Conservation (phyloP, 1,140 invertebrate genomes). For the Daktulosphaira vitifoliae region DNA sequence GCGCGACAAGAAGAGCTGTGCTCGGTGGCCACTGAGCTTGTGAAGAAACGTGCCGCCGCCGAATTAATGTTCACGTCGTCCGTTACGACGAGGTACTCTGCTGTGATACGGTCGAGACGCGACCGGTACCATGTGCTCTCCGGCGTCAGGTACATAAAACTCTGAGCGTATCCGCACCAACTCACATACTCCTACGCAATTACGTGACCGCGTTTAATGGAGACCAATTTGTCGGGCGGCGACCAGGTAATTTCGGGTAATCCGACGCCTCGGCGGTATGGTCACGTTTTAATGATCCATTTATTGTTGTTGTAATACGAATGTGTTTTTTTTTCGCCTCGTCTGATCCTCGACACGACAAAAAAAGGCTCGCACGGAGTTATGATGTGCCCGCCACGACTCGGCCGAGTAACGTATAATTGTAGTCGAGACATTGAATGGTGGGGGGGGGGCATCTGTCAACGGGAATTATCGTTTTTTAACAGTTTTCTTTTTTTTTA, state of each 20-base stretch:
- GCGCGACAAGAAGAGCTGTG: too few relatives aligned
- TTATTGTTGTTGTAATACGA: slow-evolving; percentile 7
- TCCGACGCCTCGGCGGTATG: slow-evolving; percentile 26
- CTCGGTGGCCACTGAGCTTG: too few relatives aligned
- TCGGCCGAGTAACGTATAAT: too few relatives aligned
- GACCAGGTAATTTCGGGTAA: slow-evolving; percentile 26
- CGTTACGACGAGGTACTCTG: too few relatives aligned
- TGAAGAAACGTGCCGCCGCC: too few relatives aligned
- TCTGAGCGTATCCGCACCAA: not conserved
- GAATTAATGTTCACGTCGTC: too few relatives aligned
- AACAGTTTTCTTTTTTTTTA: not conserved
- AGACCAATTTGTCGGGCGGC: slow-evolving; percentile 28
- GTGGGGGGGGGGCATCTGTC: not conserved
- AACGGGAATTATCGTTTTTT: slow-evolving; percentile 8
- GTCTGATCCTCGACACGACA: not conserved
- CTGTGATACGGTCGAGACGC: too few relatives aligned
- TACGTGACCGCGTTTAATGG: slow-evolving; percentile 31
- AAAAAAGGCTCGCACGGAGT: not conserved
- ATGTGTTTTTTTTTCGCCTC: slow-evolving; percentile 12
- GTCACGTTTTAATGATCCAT: slow-evolving; percentile 26
- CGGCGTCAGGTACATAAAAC: not conserved
- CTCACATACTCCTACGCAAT: not conserved
- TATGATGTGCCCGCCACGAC: not conserved
- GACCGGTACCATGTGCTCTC: too few relatives aligned
- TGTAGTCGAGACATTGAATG: too few relatives aligned